Evolutionary conservation across 2,888 invertebrate genomes (phyloP), one percentile per base, ranked within the genome.

Genomic region (Volucella inflata): DNA sequence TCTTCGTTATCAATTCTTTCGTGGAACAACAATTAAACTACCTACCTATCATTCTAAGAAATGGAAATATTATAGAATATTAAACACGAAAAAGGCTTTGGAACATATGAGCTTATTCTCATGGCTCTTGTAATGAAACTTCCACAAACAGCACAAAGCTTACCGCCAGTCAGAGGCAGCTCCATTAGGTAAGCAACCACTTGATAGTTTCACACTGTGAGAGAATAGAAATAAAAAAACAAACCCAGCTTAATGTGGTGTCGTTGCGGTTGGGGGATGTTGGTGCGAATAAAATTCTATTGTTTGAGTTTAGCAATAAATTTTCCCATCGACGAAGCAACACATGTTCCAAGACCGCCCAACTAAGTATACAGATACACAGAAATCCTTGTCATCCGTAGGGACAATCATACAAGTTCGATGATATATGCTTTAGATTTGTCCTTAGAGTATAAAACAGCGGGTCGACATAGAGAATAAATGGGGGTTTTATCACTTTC

Each of bases 361-460:
- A 77, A 67, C 57, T 65, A 70, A 76, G 53, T 59, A 46, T 59
- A 71, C 40, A 75, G 62, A 59, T 50, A 74, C 65, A 77, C 46
- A 48, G 59, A 77, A 82, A 71, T 76, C 53, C 65, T 77, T 77
- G 76, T 77, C 81, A 67, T 77, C 51, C 40, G 46, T 16, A 82
- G 71, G 81, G 81, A 82, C 77, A 82, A 77, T 82, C 76, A 82
- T 60, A 77, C 71, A 82, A 82, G 81, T 82, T 82, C 65, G 51
- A 71, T 82, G 81, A 82, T 82, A 60, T 71, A 82, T 71, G 65
- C 64, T 76, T 53, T 64, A 46, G 57, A 46, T 55, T 53, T 42
- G 40, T 64, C 78, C 78, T 50, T 11, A 42, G 50, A 51, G 51
- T 16, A 14, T 8, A 16, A n/a, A 44, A 38, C 14, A 55, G 46